phyloP scores from a whole-genome alignment of 35 echinoderm and acorn worm genomes.

The Acanthaster planci region DNA sequence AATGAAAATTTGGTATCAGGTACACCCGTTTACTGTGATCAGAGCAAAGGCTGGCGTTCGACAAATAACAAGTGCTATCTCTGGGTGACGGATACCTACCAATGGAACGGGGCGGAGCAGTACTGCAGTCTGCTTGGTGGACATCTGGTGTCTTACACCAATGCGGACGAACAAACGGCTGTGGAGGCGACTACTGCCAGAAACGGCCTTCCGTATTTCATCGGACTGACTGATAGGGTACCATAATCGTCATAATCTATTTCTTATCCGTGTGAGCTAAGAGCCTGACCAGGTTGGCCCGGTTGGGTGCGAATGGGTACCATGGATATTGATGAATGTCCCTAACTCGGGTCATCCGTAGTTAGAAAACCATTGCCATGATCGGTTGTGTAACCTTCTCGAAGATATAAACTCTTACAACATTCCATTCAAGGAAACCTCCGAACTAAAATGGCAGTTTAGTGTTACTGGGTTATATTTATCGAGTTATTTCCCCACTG shows the following conservation, averaged over 20 bases:
- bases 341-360: no score
- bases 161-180: slow-evolving; percentile 21
- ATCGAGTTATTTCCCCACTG: no score
- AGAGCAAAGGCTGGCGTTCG: slow-evolving; percentile 26
- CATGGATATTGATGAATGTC: no score
- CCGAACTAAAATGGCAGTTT: no score
- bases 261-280: neutral
- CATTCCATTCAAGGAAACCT: no score
- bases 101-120: slow-evolving; percentile 13
- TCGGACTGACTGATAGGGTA: slow-evolving; percentile 38
- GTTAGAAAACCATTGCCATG: no score
- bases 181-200: neutral
- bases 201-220: slow-evolving; percentile 24
- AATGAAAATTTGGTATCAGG: neutral
- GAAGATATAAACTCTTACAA: no score
- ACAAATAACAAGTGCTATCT: slow-evolving; percentile 38
- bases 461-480: no score
- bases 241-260: neutral
- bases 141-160: slow-evolving; percentile 28
- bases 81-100: slow-evolving; percentile 33
- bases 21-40: slow-evolving; percentile 16
- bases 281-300: no score
- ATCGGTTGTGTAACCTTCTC: no score
- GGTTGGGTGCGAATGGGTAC: neutral
- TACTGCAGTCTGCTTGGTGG: slow-evolving; percentile 43